Evolutionary conservation across 2,797 vertebrate genomes (phyloP).

Genomic region (Bradypus variegatus): DNA sequence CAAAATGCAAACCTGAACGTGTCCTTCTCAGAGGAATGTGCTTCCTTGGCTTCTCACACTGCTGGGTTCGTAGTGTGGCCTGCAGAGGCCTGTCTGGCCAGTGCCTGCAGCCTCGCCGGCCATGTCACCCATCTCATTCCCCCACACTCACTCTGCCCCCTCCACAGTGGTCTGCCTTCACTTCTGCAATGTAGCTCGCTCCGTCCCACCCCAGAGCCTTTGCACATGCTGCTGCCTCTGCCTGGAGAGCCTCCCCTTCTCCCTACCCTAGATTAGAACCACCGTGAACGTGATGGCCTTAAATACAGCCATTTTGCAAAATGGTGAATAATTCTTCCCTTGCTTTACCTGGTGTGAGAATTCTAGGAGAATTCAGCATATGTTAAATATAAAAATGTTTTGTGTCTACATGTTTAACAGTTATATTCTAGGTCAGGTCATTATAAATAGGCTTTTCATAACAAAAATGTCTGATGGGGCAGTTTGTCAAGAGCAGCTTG

Average conservation of each 20-base stretch:
- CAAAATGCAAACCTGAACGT: neutral
- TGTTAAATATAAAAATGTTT: neutral
- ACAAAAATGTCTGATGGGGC: neutral
- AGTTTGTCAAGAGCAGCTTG: neutral
- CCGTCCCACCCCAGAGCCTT: neutral
- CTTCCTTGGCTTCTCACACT: neutral
- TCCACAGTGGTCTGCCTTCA: neutral
- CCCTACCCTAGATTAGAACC: neutral
- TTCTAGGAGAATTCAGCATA: neutral
- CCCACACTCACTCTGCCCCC: no score
- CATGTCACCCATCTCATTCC: accelerated
- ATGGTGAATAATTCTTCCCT: neutral
- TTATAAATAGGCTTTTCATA: neutral
- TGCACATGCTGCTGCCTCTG: neutral
- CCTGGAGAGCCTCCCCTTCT: neutral
- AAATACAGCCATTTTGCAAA: neutral
- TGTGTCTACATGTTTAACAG: neutral
- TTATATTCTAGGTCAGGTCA: neutral
- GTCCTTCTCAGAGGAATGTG: neutral
- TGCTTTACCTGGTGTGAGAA: neutral
- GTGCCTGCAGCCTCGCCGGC: neutral
- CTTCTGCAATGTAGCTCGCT: neutral
- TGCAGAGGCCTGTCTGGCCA: neutral
- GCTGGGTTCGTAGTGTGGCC: neutral
- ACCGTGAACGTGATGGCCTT: neutral